Percentiles rank a stretch among this genome's conserved stretches.
Conservation (phyloP, 2,113 vertebrate species). For the Rhizomys pruinosus region DNA sequence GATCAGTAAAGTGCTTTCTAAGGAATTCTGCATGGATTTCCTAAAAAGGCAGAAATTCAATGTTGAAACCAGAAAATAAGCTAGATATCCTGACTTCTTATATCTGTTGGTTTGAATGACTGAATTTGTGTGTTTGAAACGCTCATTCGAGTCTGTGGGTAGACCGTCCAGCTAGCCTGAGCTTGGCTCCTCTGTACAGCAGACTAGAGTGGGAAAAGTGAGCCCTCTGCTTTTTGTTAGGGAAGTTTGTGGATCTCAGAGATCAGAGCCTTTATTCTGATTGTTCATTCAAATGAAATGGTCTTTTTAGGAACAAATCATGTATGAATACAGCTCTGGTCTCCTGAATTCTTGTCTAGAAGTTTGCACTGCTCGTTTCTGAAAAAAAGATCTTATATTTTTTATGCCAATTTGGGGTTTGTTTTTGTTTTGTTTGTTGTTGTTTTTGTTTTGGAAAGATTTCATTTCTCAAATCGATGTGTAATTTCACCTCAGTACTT, state of each 20-base stretch:
- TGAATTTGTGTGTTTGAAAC: not conserved
- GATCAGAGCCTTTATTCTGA: not conserved
- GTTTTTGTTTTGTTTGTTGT: too few species aligned
- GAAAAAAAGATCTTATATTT: conserved; percentile 10
- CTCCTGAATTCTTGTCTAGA: not conserved
- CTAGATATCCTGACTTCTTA: not conserved
- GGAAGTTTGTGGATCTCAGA: conserved; percentile 48
- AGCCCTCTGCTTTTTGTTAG: conserved; percentile 50
- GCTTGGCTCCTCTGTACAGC: conserved; percentile 4
- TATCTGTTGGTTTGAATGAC: not conserved
- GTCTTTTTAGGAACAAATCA: not conserved
- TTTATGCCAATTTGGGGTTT: conserved; percentile 48
- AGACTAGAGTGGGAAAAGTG: not conserved
- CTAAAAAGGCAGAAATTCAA: not conserved
- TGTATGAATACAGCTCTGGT: conserved; percentile 21
- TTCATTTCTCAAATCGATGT: conserved; percentile 47
- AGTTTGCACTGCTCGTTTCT: conserved; percentile 6
- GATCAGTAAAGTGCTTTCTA: too few species aligned
- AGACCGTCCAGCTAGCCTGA: not conserved
- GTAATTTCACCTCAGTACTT: conserved; percentile 1
- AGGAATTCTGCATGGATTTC: conserved; percentile 7
- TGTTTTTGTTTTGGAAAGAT: conserved; percentile 51
- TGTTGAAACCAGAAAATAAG: not conserved
- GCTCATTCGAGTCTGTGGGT: not conserved
- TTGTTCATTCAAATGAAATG: conserved; percentile 29